Conservation (phyloP, 2,113 vertebrate genomes). For the Phalacrocorax carbo region DNA sequence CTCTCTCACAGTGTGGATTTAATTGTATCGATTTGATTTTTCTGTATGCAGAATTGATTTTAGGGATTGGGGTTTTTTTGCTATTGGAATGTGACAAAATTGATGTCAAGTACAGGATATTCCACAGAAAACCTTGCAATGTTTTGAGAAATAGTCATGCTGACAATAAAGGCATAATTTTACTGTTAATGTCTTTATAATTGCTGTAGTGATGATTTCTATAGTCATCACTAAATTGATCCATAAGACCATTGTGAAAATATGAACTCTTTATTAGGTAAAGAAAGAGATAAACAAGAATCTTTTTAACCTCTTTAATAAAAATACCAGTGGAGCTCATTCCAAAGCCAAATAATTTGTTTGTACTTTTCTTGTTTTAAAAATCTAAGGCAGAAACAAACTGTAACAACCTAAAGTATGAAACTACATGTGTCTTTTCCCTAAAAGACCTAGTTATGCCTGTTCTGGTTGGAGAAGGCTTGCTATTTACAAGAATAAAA, state of each 20-base stretch:
- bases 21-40: not conserved
- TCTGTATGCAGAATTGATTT: not conserved
- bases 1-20: not conserved
- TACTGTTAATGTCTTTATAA: not conserved
- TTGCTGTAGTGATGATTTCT: not conserved
- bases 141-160: not conserved
- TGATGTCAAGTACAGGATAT: not conserved
- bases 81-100: not conserved
- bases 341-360: not conserved
- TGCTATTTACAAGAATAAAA: not conserved
- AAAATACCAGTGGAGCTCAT: not conserved
- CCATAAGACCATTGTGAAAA: not conserved
- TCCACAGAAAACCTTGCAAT: not conserved
- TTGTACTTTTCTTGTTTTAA: not conserved
- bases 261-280: not conserved
- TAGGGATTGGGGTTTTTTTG: fast-evolving
- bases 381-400: not conserved
- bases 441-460: not conserved
- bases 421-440: not conserved
- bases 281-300: not conserved
- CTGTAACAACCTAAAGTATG: not conserved
- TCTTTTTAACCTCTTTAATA: not conserved
- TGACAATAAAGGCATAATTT: not conserved
- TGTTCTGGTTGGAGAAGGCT: not conserved
- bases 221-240: not conserved